Conservation (phyloP, 2,888 invertebrate genomes). For the Microplitis manilae region DNA sequence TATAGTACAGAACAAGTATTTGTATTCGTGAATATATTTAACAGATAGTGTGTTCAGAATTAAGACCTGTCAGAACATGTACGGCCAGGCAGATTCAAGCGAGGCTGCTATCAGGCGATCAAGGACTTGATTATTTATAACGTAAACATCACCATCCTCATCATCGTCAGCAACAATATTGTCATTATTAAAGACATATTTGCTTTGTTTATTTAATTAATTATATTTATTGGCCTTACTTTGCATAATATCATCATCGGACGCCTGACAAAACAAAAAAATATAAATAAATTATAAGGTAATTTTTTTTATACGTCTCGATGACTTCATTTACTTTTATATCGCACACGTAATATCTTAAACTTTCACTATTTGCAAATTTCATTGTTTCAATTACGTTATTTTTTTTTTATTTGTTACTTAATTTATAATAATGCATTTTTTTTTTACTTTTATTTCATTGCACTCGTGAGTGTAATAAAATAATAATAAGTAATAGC, state of each 20-base stretch:
- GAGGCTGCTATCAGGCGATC: conserved; percentile 50
- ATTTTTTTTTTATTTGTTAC: background rate
- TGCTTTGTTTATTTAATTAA: background rate
- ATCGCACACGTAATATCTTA: conserved; percentile 14
- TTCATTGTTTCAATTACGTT: conserved; percentile 22
- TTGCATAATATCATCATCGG: background rate
- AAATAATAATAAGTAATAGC: background rate
- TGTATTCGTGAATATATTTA: conserved; percentile 13
- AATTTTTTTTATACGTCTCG: conserved; percentile 18
- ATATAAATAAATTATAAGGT: conserved; percentile 7
- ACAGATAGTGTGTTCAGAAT: conserved; percentile 34
- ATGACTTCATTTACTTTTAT: conserved; percentile 7
- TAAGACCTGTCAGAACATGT: conserved; percentile 54
- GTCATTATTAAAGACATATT: background rate
- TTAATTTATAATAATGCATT: background rate
- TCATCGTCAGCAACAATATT: background rate
- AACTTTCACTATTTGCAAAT: conserved; percentile 30
- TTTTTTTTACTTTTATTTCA: background rate
- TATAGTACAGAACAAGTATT: background rate
- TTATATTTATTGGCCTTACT: background rate
- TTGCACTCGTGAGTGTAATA: background rate
- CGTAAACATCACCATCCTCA: background rate
- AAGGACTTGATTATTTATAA: conserved; percentile 7
- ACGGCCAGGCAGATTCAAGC: conserved; percentile 50
- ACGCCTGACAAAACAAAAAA: background rate